Percentiles rank a stretch among this genome's conserved stretches.
phyloP scores from a whole-genome alignment of 2,113 vertebrate species.

The Erythrolamprus reginae region DNA sequence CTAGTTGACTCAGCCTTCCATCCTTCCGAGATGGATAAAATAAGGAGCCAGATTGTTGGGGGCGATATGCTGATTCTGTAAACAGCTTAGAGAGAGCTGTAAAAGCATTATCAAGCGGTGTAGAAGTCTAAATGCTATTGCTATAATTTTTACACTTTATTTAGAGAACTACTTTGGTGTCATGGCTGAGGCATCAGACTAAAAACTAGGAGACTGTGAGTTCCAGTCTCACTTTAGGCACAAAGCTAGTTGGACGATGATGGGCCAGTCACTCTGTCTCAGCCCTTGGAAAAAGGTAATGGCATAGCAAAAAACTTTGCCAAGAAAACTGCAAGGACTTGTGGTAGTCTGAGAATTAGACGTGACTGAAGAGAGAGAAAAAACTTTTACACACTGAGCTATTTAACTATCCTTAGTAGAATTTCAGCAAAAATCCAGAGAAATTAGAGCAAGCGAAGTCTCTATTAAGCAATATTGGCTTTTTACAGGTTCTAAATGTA shows the following conservation, averaged over 20 bases:
- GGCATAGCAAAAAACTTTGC: neutral
- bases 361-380: neutral
- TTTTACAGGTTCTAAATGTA: constrained; percentile 29
- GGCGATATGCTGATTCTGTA: too few relatives aligned
- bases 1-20: too few relatives aligned
- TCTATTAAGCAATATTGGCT: constrained; percentile 16
- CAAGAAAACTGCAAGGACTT: neutral
- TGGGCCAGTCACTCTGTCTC: neutral
- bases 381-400: neutral
- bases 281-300: neutral
- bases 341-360: neutral
- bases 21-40: too few relatives aligned
- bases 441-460: neutral
- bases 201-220: neutral
- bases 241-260: neutral
- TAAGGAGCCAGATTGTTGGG: too few relatives aligned
- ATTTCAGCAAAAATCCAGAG: neutral
- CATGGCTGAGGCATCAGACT: neutral
- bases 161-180: neutral
- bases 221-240: neutral
- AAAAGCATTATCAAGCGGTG: too few relatives aligned
- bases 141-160: neutral
- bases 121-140: too few relatives aligned
- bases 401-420: neutral
- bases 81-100: too few relatives aligned